phyloP scores from a whole-genome alignment of 2,797 vertebrate genomes.

The Eupleurogrammus muticus region DNA sequence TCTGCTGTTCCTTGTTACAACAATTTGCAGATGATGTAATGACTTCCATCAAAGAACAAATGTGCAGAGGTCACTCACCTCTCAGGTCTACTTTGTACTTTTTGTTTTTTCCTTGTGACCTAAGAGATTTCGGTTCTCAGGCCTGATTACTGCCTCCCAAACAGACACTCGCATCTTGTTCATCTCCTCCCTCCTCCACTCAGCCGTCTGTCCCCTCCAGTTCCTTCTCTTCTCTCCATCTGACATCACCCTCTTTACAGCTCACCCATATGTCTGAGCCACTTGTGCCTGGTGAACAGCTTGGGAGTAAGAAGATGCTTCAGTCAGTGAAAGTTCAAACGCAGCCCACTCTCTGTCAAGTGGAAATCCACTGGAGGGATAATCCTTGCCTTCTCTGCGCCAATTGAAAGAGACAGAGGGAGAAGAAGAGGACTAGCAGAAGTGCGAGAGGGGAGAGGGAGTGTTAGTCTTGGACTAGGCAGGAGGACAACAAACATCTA shows the following conservation, averaged over 20 bases:
- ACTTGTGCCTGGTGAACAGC: slow-evolving; percentile 32
- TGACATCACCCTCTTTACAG: slow-evolving; percentile 32
- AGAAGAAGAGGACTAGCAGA: slow-evolving; percentile 6
- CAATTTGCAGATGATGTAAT: background rate
- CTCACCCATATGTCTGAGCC: slow-evolving; percentile 28
- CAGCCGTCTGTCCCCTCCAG: background rate
- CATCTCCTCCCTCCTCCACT: background rate
- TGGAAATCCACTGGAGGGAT: slow-evolving; percentile 61
- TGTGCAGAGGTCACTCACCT: background rate
- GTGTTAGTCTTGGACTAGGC: slow-evolving; percentile 11
- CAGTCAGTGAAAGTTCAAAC: slow-evolving; percentile 61
- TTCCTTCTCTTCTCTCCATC: slow-evolving; percentile 8
- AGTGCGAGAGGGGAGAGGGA: slow-evolving; percentile 3
- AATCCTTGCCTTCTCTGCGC: slow-evolving; percentile 41
- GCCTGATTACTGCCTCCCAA: slow-evolving; percentile 1
- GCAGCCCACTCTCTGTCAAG: slow-evolving; percentile 60
- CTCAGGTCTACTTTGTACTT: background rate
- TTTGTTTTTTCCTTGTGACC: background rate
- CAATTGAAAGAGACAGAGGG: slow-evolving; percentile 36
- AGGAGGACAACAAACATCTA: slow-evolving; percentile 19
- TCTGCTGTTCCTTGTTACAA: background rate
- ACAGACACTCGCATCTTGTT: slow-evolving; percentile 9
- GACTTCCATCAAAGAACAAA: background rate
- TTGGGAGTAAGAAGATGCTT: slow-evolving; percentile 42
- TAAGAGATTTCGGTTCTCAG: slow-evolving; percentile 2